A percentile compares a stretch with the other conserved stretches of the same genome.
phyloP scores from a whole-genome alignment of 2,113 vertebrate genomes.

The Vulpes vulpes region DNA sequence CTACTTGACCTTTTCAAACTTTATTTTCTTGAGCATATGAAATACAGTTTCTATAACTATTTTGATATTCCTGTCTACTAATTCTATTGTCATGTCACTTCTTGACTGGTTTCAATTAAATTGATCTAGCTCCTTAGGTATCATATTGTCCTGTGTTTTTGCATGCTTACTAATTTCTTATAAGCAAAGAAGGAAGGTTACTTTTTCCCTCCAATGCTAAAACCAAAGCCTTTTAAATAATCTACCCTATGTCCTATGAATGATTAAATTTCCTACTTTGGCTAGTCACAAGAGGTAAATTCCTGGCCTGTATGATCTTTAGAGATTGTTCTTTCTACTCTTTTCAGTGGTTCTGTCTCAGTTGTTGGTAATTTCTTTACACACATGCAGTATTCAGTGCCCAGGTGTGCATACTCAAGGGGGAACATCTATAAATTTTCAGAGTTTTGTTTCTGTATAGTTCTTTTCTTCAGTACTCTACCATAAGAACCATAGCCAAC shows the following conservation, averaged over 20 bases:
- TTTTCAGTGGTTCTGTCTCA: background rate
- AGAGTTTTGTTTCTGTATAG: background rate
- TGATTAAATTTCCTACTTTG: background rate
- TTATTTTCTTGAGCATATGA: conserved; percentile 52
- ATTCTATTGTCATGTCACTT: background rate
- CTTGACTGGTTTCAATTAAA: background rate
- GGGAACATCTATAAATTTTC: background rate
- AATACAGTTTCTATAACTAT: conserved; percentile 32
- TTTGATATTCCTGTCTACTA: background rate
- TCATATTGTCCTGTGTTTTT: conserved; percentile 2
- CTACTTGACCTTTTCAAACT: conserved; percentile 24
- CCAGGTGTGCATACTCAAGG: background rate
- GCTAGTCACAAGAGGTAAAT: background rate
- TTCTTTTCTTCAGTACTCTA: background rate
- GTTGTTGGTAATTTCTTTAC: background rate
- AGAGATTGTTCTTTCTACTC: background rate
- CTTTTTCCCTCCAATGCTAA: background rate
- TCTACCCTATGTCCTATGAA: background rate
- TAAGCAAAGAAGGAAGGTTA: background rate
- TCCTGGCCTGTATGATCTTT: background rate
- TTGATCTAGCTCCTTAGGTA: background rate
- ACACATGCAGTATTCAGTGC: background rate
- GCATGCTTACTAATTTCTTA: conserved; percentile 1
- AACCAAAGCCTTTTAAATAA: background rate
- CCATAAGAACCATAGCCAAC: background rate